These are phyloP conservation scores for Leptopilina syphax DNA, from an alignment of 2,888 invertebrate species.

Conservation along the genomic window DNA sequence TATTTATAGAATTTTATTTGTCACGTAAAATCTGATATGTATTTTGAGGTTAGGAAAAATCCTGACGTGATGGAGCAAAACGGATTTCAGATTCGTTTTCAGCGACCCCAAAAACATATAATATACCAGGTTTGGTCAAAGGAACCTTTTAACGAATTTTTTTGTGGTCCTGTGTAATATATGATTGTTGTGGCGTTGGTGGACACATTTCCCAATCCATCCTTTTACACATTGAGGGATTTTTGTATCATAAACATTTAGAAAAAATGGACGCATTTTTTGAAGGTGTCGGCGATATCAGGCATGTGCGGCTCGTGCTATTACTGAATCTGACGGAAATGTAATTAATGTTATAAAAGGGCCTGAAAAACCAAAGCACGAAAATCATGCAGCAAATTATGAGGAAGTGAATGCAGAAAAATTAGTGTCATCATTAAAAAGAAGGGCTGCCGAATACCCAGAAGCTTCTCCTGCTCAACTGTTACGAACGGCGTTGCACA, in stretches of 20 bases:
- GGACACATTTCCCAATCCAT: not conserved
- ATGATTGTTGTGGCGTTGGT: not conserved
- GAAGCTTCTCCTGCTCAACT: slow-evolving; percentile 20
- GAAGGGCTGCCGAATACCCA: slow-evolving; percentile 19
- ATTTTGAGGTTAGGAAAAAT: no score
- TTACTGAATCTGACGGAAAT: not conserved
- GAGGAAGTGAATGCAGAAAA: not conserved
- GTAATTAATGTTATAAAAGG: not conserved
- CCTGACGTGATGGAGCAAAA: no score
- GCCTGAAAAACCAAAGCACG: not conserved
- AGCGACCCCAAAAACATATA: no score
- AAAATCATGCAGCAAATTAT: not conserved
- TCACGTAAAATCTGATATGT: no score
- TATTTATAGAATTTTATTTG: no score
- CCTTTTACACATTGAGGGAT: no score
- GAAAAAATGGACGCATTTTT: not conserved
- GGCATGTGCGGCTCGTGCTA: not conserved
- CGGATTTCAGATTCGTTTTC: no score
- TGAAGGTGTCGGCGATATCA: not conserved
- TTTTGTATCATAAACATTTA: not conserved
- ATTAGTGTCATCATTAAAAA: not conserved
- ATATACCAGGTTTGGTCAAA: no score
- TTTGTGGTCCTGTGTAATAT: no score
- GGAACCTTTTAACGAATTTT: no score
- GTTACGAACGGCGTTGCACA: not conserved